Percentiles rank a stretch among this genome's conserved stretches.
Evolutionary conservation across 53 echinoderm and acorn worm genomes (phyloP).

Genomic region (Zoroaster sp.): DNA sequence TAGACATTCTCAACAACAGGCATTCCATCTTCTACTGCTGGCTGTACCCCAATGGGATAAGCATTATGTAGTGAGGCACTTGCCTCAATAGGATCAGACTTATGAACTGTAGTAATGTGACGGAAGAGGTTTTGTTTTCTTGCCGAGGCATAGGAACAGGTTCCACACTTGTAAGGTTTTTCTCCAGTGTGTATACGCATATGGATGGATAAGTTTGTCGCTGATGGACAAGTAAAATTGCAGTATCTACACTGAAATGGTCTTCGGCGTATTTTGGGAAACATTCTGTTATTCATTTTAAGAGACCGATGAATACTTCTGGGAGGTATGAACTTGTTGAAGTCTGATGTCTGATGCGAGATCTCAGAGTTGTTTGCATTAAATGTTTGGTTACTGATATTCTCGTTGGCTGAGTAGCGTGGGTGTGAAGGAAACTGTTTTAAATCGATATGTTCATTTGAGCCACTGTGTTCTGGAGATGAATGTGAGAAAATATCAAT

Average conservation of each 20-base stretch:
- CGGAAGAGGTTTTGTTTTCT: slow-evolving; percentile 50
- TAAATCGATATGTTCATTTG: slow-evolving; percentile 8
- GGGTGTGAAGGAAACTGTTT: slow-evolving; percentile 19
- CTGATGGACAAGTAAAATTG: slow-evolving; percentile 38
- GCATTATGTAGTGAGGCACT: neutral
- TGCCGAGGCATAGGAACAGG: slow-evolving; percentile 37
- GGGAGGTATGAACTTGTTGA: neutral
- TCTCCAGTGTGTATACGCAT: slow-evolving; percentile 55
- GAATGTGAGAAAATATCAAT: neutral
- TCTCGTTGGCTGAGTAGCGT: neutral
- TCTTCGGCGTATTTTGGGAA: neutral
- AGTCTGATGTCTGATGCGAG: neutral
- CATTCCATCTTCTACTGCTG: slow-evolving; percentile 3
- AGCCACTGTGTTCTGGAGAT: neutral
- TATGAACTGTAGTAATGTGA: slow-evolving; percentile 47
- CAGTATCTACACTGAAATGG: slow-evolving; percentile 49
- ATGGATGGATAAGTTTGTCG: slow-evolving; percentile 44
- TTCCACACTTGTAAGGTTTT: slow-evolving; percentile 48
- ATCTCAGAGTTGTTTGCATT: neutral
- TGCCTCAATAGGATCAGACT: slow-evolving; percentile 11
- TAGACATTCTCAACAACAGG: slow-evolving; percentile 42
- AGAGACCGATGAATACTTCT: neutral
- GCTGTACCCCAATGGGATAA: neutral
- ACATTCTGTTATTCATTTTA: neutral
- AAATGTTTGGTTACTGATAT: neutral